Base-by-base conservation (phyloP, 37 sponge, comb jelly and placozoan species). In the Chondrilla cf. caribensis region DNA sequence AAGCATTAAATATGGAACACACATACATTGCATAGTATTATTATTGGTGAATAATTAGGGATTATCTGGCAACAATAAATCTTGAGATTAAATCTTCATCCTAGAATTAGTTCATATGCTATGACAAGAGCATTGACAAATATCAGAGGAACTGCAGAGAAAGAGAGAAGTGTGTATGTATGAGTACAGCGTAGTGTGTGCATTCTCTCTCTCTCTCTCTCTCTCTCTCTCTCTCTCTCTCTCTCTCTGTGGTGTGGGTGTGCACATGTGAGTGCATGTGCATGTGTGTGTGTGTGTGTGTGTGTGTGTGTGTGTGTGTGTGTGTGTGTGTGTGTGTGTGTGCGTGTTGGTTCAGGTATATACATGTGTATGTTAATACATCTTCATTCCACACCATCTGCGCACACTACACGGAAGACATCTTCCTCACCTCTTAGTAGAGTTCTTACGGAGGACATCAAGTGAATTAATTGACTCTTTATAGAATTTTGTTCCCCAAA, bases 391-490 rank as follows among this genome's bases (percentile, higher is more conserved):
- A 14, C 51, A 47, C 24, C 7, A 80, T 7, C 60, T 18, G 60
- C 7, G 41, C 26, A 65, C 15, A 39, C 31, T 17, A 0, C 42
- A 44, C 44, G 21, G 42, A 4, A 39, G 37, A n/a, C n/a, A 31
- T 8, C 22, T 32, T 39, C 2, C 81, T 58, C 55, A 93, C 94
- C 84, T 89, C 94, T 81, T 44, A 93, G 78, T 18, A 93, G 59
- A 65, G 94, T 93, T 78, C 85, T 87, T 58, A 93, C 94, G 40
- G 94, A 89, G 4, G 85, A 89, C 51, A 93, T 87, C 14, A 93
- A 78, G 9, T 84, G 57, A 22, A 93, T 84, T 28, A 93, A 38
- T 77, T 87, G 82, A 64, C 36, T 66, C 58, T 93, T 93, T 21
- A 87, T 64, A 7, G 87, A 79, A 58, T 54, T 68, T 54, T 89